Percentiles rank a stretch among this genome's conserved stretches.
Evolutionary conservation across 2,888 invertebrate species (phyloP).

Genomic region (Phyllotreta striolata): DNA sequence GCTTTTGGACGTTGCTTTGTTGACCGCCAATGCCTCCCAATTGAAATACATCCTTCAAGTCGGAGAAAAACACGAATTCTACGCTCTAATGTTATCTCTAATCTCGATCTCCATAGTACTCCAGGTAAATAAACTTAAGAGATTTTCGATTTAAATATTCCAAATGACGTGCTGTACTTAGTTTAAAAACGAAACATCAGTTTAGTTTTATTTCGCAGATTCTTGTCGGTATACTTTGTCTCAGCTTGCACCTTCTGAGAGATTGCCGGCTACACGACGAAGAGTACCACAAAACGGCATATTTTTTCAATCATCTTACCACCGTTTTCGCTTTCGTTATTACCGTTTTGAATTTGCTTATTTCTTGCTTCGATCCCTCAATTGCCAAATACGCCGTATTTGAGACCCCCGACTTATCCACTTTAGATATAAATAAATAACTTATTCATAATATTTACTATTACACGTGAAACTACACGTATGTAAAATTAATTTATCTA

Average conservation of each 20-base stretch:
- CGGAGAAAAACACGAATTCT: conserved; percentile 86
- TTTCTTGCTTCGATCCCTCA: conserved; percentile 81
- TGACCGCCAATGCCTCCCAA: conserved; percentile 89
- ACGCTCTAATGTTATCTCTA: conserved; percentile 78
- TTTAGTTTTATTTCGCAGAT: conserved; percentile 64
- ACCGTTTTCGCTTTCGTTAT: conserved; percentile 76
- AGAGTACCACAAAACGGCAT: conserved; percentile 73
- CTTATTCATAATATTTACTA: neutral
- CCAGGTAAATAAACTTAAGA: conserved; percentile 75
- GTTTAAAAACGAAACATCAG: neutral
- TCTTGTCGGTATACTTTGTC: conserved; percentile 75
- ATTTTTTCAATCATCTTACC: conserved; percentile 74
- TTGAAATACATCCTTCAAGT: conserved; percentile 86
- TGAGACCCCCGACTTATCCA: conserved; percentile 47
- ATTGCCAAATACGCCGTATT: conserved; percentile 64
- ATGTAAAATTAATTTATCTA: no score
- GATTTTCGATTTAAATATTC: neutral
- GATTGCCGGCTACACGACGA: conserved; percentile 80
- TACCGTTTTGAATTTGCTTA: conserved; percentile 77
- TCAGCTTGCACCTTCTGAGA: conserved; percentile 76
- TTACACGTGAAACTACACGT: neutral
- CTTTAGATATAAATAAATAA: conserved; percentile 20
- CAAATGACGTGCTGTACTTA: neutral
- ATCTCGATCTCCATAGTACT: conserved; percentile 84
- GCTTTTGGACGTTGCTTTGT: conserved; percentile 85